Evolutionary conservation across 2,113 vertebrate genomes (phyloP).

Genomic region (Protomyctophum bolini): DNA sequence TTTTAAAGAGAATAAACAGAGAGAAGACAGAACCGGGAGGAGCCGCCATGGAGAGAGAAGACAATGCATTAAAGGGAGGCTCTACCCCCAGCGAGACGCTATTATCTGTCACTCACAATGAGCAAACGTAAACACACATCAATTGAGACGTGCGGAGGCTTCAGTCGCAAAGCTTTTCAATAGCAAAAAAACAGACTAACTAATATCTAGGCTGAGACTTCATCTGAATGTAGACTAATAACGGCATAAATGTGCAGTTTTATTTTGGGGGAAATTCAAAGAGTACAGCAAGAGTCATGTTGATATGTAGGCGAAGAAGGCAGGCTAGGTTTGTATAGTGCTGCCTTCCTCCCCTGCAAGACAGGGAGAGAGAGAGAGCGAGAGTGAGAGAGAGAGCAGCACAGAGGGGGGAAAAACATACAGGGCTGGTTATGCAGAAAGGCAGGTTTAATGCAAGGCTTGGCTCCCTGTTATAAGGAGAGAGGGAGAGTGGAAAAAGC

Average conservation of each 20-base stretch:
- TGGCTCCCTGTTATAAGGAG: conserved; percentile 69
- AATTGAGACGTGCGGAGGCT: conserved; percentile 21
- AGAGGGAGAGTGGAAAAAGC: conserved; percentile 76
- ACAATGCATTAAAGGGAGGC: conserved; percentile 68
- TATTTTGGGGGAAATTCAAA: conserved; percentile 44
- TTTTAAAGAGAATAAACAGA: conserved; percentile 48
- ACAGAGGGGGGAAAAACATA: conserved; percentile 57
- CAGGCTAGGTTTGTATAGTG: conserved; percentile 42
- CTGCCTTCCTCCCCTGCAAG: conserved; percentile 49
- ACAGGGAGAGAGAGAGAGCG: conserved; percentile 15
- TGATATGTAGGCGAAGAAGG: conserved; percentile 37
- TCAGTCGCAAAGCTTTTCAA: conserved; percentile 60
- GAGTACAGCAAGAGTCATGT: conserved; percentile 10
- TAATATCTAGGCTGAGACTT: conserved; percentile 34
- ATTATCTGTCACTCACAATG: conserved; percentile 69
- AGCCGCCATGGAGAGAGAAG: conserved; percentile 40
- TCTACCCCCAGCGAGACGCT: conserved; percentile 55
- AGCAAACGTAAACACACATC: conserved; percentile 65
- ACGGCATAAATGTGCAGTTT: conserved; percentile 52
- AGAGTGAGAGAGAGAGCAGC: conserved; percentile 22
- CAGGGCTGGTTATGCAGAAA: conserved; percentile 80
- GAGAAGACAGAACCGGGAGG: conserved; percentile 23
- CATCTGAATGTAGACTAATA: conserved; percentile 3
- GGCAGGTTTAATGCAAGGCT: conserved; percentile 83
- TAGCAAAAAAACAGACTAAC: conserved; percentile 37